phyloP scores from a whole-genome alignment of 2,113 vertebrate genomes.

The Pleuronectes platessa region DNA sequence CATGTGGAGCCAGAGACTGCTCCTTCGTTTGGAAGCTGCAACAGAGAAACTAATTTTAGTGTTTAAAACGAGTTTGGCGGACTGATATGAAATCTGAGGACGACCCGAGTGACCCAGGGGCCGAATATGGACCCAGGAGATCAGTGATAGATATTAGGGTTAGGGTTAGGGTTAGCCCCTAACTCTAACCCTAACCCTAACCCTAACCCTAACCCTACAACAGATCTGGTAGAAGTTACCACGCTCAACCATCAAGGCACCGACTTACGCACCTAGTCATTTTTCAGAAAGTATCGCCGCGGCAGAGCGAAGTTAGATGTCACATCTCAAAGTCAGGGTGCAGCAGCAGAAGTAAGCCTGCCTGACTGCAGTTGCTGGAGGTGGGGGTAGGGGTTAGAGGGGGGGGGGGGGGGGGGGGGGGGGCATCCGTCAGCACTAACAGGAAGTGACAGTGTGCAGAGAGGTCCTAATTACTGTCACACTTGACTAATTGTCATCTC shows the following conservation, averaged over 20 bases:
- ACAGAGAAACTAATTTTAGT: too few species aligned
- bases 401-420: conserved; percentile 44
- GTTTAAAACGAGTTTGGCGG: background rate
- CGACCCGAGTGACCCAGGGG: background rate
- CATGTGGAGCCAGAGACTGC: too few species aligned
- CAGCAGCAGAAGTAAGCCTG: conserved; percentile 52
- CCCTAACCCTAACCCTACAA: too few species aligned
- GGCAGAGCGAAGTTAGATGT: conserved; percentile 40
- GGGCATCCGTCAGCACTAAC: conserved; percentile 72
- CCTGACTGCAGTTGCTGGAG: conserved; percentile 35
- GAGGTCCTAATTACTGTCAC: conserved; percentile 81
- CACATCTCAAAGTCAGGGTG: conserved; percentile 51
- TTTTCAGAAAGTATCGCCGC: conserved; percentile 22
- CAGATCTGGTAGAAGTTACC: background rate
- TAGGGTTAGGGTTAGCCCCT: too few species aligned
- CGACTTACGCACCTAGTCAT: conserved; percentile 4
- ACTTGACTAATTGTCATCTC: conserved; percentile 79
- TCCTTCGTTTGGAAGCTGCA: too few species aligned
- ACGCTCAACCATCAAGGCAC: background rate
- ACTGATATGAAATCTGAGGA: background rate
- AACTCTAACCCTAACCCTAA: too few species aligned
- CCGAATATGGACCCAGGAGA: background rate
- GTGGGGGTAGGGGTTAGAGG: conserved; percentile 17
- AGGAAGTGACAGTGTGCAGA: conserved; percentile 78
- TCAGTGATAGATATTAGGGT: background rate